A percentile compares a stretch with the other conserved stretches of the same genome.
phyloP scores from a whole-genome alignment of 2,113 vertebrate species.

The Stegostoma tigrinum region DNA sequence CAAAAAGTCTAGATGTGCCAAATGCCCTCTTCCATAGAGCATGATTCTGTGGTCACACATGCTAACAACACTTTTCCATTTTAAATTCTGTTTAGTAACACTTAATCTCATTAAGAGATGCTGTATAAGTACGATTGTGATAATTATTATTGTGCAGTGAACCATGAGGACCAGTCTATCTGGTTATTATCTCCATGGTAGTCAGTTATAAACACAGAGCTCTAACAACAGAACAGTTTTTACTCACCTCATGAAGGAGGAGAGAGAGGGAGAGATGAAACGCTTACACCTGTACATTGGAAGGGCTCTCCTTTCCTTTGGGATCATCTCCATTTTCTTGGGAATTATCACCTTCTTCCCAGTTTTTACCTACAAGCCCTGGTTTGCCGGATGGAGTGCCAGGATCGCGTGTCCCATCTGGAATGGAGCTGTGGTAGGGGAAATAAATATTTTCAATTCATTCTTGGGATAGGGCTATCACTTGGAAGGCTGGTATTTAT shows the following conservation, averaged over 20 bases:
- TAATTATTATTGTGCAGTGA: neutral
- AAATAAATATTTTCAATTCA: neutral
- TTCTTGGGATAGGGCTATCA: neutral
- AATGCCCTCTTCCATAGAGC: no score
- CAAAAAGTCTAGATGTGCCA: no score
- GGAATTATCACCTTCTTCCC: constrained; percentile 50
- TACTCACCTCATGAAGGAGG: neutral
- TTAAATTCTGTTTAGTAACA: neutral
- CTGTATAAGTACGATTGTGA: neutral
- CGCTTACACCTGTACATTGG: constrained; percentile 39
- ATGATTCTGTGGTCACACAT: neutral
- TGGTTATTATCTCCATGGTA: neutral
- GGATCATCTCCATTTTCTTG: constrained; percentile 45
- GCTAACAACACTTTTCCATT: neutral
- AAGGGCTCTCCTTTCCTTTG: constrained; percentile 43
- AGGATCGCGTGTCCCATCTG: constrained; percentile 52
- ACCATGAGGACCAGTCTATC: neutral
- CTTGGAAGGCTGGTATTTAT: neutral
- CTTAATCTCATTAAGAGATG: no score
- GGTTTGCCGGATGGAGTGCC: constrained; percentile 48
- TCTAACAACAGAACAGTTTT: neutral
- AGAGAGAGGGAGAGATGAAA: constrained; percentile 24
- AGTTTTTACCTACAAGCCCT: constrained; percentile 46
- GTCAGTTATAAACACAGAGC: neutral
- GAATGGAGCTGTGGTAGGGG: constrained; percentile 53